Base-by-base conservation (phyloP, 2,797 vertebrate species). In the Fratercula arctica region DNA sequence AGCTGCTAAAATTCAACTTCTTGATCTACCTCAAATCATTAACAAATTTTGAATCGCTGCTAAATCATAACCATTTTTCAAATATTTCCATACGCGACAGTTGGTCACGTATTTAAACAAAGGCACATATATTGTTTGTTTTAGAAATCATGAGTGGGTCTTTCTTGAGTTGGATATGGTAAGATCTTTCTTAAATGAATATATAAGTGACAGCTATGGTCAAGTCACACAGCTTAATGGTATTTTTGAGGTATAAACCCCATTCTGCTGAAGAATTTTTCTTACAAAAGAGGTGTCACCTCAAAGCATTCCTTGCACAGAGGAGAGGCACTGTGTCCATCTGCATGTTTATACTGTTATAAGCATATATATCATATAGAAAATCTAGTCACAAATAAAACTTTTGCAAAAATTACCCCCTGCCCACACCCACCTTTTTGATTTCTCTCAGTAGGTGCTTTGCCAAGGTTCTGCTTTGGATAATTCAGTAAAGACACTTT, bases 401-500 rank as follows among this genome's bases (percentile, higher is more conserved):
- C 13, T 81, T 51, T 31, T 56, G 45, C 35, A 76, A 74, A 88
- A 89, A 46, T 13, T 3, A 66, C 64, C 45, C 1, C 29, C 15
- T 76, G 41, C 20, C 25, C 57, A 59, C 12, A 72, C 96, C 20
- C 85, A 98, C 98, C 98, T 77, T 63, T 96, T 25, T 57, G 81
- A 74, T 76, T 95, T 92, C 91, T 97, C 84, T 91, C 91, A 64
- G 45, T 16, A 56, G 90, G 15, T 33, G 48, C 78, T 80, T 95
- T 96, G 70, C 54, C 57, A 43, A 89, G 28, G 69, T 77, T 94
- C 59, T 92, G 94, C 80, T 89, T 95, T 61, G 92, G 60, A 69
- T 91, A 91, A 28, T 84, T 97, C 48, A 97, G 88, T 17, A 97
- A 94, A 64, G 97, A 68, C 6, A 94, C 95, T 84, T 97, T 98